Percentiles rank a stretch among this genome's conserved stretches.
Evolutionary conservation across 2,113 vertebrate species (phyloP).

Genomic region (Pteronura brasiliensis): DNA sequence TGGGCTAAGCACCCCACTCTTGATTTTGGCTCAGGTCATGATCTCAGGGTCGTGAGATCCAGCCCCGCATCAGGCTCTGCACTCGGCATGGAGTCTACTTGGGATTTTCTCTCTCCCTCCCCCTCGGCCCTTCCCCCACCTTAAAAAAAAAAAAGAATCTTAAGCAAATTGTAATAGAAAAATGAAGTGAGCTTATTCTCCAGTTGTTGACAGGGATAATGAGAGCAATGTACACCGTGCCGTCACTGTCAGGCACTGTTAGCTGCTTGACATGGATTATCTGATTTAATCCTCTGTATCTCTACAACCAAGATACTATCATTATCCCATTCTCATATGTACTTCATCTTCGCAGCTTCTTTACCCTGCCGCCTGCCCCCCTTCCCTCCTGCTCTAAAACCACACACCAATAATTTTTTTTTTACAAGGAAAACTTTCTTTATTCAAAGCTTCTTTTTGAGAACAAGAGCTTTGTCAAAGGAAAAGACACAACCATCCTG

Average conservation of each 20-base stretch:
- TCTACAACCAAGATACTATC: not conserved
- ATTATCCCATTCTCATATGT: not conserved
- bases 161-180: not conserved
- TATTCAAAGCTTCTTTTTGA: not conserved
- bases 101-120: not conserved
- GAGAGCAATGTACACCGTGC: not conserved
- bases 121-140: not conserved
- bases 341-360: not conserved
- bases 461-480: slow-evolving; percentile 25
- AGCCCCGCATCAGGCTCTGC: fast-evolving
- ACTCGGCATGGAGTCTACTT: not conserved
- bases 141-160: not conserved
- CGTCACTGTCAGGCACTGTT: not conserved
- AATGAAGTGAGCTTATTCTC: not conserved
- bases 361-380: fast-evolving
- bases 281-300: not conserved
- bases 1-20: not conserved
- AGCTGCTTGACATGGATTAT: not conserved
- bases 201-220: not conserved
- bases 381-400: not conserved
- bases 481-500: not conserved
- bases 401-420: not conserved
- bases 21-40: not conserved
- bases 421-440: not conserved
- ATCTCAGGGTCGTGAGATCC: not conserved